A percentile compares a stretch with the other conserved stretches of the same genome.
phyloP scores from a whole-genome alignment of 1,140 invertebrate species.

The Coboldia fuscipes region DNA sequence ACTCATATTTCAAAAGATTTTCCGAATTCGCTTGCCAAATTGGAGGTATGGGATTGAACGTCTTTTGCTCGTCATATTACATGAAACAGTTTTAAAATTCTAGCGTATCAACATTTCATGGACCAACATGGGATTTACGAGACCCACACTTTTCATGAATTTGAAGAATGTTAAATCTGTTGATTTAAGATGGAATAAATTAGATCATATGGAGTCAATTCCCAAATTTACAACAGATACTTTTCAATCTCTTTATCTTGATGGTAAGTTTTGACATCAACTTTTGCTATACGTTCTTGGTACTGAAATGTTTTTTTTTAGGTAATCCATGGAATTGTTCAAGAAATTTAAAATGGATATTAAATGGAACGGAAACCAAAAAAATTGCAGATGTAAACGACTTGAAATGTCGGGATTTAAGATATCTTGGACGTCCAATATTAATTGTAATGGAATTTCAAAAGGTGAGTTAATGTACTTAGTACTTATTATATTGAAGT shows the following conservation, averaged over 20 bases:
- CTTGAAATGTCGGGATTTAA: slow-evolving; percentile 23
- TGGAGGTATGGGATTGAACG: slow-evolving; percentile 11
- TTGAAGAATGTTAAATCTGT: slow-evolving; percentile 16
- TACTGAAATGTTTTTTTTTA: slow-evolving; percentile 7
- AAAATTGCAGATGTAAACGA: slow-evolving; percentile 26
- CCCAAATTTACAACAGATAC: slow-evolving; percentile 12
- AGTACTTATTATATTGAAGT: slow-evolving; percentile 1
- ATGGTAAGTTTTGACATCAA: slow-evolving; percentile 11
- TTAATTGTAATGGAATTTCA: slow-evolving; percentile 29
- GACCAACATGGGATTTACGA: slow-evolving; percentile 20
- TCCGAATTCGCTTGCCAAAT: slow-evolving; percentile 16
- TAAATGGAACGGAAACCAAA: slow-evolving; percentile 19
- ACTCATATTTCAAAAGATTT: slow-evolving; percentile 17
- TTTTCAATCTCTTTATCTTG: slow-evolving; percentile 21
- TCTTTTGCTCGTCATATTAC: slow-evolving; percentile 1
- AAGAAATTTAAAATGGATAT: slow-evolving; percentile 28
- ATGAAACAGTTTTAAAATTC: slow-evolving; percentile 2
- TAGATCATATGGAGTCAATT: slow-evolving; percentile 19
- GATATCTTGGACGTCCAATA: slow-evolving; percentile 25
- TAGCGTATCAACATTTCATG: slow-evolving; percentile 22
- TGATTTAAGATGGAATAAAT: slow-evolving; percentile 26
- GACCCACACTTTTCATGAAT: slow-evolving; percentile 17
- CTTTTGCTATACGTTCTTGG: not conserved
- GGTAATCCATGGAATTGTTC: slow-evolving; percentile 36
- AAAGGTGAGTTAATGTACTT: slow-evolving; percentile 17